Base-by-base conservation (phyloP, 2,797 vertebrate genomes). In the Gambelia wislizenii region DNA sequence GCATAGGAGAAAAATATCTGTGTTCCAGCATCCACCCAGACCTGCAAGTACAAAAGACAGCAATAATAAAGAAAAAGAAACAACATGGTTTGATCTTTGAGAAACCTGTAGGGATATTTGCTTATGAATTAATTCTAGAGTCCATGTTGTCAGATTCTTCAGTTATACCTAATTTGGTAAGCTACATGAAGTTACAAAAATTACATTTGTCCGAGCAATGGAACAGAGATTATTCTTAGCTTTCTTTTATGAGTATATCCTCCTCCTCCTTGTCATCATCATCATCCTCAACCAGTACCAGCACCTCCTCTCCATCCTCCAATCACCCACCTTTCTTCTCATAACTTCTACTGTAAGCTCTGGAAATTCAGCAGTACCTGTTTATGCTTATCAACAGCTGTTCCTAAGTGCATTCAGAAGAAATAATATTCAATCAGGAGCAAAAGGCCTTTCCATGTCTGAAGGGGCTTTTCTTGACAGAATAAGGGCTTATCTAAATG, bases 1-100 rank as follows among this genome's bases (percentile, higher is more conserved):
- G 99, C 99, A 2, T 99, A 99, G 47, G 99, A 99, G 96, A 99
- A 99, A 92, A 99, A 99, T 92, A 99, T 99, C 95, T 99, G 99
- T 0, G 99, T 99, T 85, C 99, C 99, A 3, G 99, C 99, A 88
- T 99, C 99, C 91, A 99, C 98, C 99, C 99, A 99, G 79, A 99
- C 99, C 99, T 99, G 95, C 0, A 78, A 92, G 67, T 74, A 93
- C 64, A 91, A 90, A 94, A 33, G 5, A n/a, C 16, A 91, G 30
- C 20, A 14, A 72, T 87, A 83, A 89, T 33, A 39, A 30, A 2
- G 81, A 49, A 86, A n/a, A 22, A 54, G 27, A 61, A 79, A 54
- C 2, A 86, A 61, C 2, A 69, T 14, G 14, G 9, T 42, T 88
- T 87, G n/a, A 54, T 82, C 13, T 18, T 25, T 22, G 22, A 80